Base-by-base conservation (phyloP, 1,140 invertebrate species). In the Phthorimaea operculella region DNA sequence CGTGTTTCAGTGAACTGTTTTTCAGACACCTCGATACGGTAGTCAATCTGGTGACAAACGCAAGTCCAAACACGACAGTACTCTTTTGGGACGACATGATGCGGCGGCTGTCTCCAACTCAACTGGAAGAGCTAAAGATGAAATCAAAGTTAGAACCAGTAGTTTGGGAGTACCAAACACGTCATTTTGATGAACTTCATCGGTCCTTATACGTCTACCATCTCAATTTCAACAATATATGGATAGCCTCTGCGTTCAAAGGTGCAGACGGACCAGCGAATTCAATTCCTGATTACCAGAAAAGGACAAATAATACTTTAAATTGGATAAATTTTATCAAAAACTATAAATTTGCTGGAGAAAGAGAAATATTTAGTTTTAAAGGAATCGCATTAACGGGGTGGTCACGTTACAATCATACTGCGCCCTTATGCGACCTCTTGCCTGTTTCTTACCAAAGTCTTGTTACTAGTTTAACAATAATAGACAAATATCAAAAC, bases 171-270 rank as follows among this genome's bases (percentile, higher is more conserved):
- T 50, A 50, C 48, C 10, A 21, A 4, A 1, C 21, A 2, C 10
- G 2, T n/a, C n/a, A n/a, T 16, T 12, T 48, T 2, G 9, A 48
- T 16, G 10, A 2, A 48, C 4, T 16, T 1, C 4, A 16, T 18
- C 9, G 2, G 16, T 4, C 10, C 10, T 18, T 48, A 48, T 48
- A 48, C 16, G 2, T 11, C 4, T 14, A 16, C 4, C 17, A 16
- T 18, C 11, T 2, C 9, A 48, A 48, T 11, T 48, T 48, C 16
- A 10, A 34, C 28, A 16, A 90, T 47, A 89, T 96, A 21, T 98
- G 96, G 96, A 89, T 92, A n/a, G 96, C 96, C 3, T 92, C 92
- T 57, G 94, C 96, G 0, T 98, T 93, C 72, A 98, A 98, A 87
- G 96, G 93, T 10, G 94, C 94, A 0, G 93, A 95, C 67, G 94